Evolutionary conservation across 2,888 invertebrate genomes (phyloP).

Genomic region (Euplexia lucipara): DNA sequence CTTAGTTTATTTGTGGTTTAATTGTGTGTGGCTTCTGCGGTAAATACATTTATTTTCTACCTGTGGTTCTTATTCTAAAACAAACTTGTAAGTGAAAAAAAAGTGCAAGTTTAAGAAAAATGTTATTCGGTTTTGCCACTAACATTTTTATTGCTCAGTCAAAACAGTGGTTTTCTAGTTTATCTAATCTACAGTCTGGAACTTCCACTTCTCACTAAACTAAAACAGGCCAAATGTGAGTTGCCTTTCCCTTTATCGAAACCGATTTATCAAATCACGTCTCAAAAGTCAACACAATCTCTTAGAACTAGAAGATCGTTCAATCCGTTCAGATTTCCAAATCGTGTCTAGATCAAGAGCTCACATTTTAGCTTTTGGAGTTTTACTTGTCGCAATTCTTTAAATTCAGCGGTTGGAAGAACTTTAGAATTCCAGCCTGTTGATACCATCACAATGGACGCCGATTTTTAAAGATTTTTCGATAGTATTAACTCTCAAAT

Average conservation of each 20-base stretch:
- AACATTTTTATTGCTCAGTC: too few relatives aligned
- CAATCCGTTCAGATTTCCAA: constrained; percentile 40
- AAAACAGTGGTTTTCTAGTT: too few relatives aligned
- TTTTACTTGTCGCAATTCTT: constrained; percentile 40
- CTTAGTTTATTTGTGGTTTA: too few relatives aligned
- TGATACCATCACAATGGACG: constrained; percentile 14
- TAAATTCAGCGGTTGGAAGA: constrained; percentile 29
- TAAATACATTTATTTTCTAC: too few relatives aligned
- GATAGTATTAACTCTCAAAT: not conserved
- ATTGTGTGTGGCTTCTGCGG: too few relatives aligned
- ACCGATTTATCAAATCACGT: not conserved
- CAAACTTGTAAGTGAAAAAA: too few relatives aligned
- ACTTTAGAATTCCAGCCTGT: constrained; percentile 5
- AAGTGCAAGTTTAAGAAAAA: too few relatives aligned
- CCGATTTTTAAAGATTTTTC: not conserved
- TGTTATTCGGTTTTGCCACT: too few relatives aligned
- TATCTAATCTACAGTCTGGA: too few relatives aligned
- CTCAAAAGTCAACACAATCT: constrained; percentile 1
- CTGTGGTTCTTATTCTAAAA: too few relatives aligned
- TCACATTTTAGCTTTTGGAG: constrained; percentile 39
- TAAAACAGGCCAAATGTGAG: not conserved
- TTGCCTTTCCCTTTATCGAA: not conserved
- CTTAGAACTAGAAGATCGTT: constrained; percentile 30
- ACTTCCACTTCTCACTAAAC: too few relatives aligned
- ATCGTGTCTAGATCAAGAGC: constrained; percentile 52